Evolutionary conservation across 2,888 invertebrate genomes (phyloP).

Genomic region (Byasa hedistus): DNA sequence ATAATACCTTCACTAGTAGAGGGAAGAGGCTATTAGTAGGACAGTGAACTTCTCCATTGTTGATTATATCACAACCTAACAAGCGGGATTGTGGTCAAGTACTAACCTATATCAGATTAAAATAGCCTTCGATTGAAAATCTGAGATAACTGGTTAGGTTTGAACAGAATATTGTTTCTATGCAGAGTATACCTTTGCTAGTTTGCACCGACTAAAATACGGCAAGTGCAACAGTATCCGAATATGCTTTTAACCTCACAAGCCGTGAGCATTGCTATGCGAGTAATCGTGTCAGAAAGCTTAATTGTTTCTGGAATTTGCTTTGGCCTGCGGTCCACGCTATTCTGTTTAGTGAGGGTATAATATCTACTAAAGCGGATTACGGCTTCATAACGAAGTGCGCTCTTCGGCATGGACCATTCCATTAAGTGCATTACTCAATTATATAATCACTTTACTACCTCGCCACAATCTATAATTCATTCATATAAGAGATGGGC

Average conservation of each 20-base stretch:
- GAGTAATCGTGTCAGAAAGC: conserved; percentile 27
- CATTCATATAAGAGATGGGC: background rate
- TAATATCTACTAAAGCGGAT: conserved; percentile 22
- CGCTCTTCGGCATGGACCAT: background rate
- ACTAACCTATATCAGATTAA: background rate
- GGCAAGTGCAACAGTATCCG: background rate
- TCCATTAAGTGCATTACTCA: background rate
- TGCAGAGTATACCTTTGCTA: background rate
- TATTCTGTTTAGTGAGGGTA: conserved; percentile 17
- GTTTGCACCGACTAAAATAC: background rate
- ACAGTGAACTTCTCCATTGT: background rate
- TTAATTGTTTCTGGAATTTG: conserved; percentile 28
- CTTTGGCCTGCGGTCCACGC: conserved; percentile 22
- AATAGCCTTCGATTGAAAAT: background rate
- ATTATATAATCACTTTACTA: background rate
- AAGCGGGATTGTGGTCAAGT: background rate
- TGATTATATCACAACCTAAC: background rate
- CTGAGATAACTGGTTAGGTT: background rate
- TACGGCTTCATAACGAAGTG: conserved; percentile 9
- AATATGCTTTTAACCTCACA: conserved; percentile 20
- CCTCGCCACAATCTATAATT: background rate
- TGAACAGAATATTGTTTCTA: background rate
- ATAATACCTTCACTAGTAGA: background rate
- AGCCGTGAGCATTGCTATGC: conserved; percentile 13
- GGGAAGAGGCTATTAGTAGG: background rate